Evolutionary conservation across 2,797 vertebrate genomes (phyloP).

Genomic region (Eulemur mongoz): DNA sequence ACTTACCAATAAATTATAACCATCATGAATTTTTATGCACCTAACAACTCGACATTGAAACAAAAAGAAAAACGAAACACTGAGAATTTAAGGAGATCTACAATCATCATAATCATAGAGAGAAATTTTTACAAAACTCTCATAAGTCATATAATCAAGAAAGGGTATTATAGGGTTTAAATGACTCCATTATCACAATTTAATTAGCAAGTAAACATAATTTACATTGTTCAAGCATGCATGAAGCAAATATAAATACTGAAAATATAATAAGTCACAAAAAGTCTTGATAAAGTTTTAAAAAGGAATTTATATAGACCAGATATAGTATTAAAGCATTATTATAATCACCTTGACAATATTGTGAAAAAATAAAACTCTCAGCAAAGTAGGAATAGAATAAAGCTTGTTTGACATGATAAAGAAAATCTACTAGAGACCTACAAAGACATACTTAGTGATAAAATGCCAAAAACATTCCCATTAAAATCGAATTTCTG

Average conservation of each 20-base stretch:
- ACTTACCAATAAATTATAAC: neutral
- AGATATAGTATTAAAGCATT: neutral
- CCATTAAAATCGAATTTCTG: constrained; percentile 14
- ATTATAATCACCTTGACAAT: neutral
- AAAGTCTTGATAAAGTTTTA: neutral
- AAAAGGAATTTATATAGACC: neutral
- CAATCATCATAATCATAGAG: neutral
- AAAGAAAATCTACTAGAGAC: neutral
- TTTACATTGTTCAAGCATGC: neutral
- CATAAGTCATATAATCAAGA: neutral
- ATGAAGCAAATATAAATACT: neutral
- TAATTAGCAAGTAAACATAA: constrained; percentile 17
- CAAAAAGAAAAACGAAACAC: neutral
- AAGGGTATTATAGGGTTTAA: neutral
- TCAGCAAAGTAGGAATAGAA: constrained; percentile 1
- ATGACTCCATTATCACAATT: neutral
- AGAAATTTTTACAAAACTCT: neutral
- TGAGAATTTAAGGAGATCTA: neutral
- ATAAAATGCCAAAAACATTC: neutral
- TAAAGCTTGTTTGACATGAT: neutral
- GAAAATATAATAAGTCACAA: neutral
- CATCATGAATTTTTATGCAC: neutral
- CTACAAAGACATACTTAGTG: neutral
- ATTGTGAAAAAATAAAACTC: neutral
- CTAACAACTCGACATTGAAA: neutral